Evolutionary conservation across 2,797 vertebrate species (phyloP), one percentile per base, ranked within the genome.

Genomic region (Sardinella longiceps): DNA sequence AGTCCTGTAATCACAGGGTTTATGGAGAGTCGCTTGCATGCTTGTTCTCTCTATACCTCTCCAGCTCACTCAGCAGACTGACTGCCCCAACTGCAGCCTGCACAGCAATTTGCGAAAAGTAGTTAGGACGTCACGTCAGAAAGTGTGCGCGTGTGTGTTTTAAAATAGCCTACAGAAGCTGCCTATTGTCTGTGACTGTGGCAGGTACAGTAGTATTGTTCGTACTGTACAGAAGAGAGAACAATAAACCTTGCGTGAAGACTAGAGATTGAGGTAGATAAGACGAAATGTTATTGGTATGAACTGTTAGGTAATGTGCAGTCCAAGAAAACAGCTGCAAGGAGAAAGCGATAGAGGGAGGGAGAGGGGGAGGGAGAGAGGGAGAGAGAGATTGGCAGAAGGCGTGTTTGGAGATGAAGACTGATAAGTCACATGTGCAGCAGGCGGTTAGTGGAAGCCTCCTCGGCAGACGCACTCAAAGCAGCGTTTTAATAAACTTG

Each of bases 1-100:
- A 88, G 51, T n/a, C 58, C 1, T 85, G 37, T 93, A 91, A 92
- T 92, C 90, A 89, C 90, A 89, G 82, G 89, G 80, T 88, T 81
- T 81, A 43, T 51, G 23, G 37, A 90, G 83, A 85, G 74, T 82
- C 70, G 9, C 20, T n/a, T n/a, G n/a, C n/a, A n/a, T n/a, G n/a
- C n/a, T n/a, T n/a, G n/a, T n/a, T 23, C 37, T 43, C 18, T 43
- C 37, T 43, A 18, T 23, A 18, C 39, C 33, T 23, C 70, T 43
- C 66, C 23, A 23, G 53, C 46, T 18, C 30, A 1, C 30, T 43
- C 70, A 39, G 9, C 30, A 23, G 50, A 15, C 81, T 39, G 30
- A 56, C 81, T 39, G 81, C 43, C 18, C 20, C 70, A 77, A 43
- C 37, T 2, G 18, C 70, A 43, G 70, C 18, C 70, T 77, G 70